Base-by-base conservation (phyloP, 2,113 vertebrate species). In the Aegotheles bennettii region DNA sequence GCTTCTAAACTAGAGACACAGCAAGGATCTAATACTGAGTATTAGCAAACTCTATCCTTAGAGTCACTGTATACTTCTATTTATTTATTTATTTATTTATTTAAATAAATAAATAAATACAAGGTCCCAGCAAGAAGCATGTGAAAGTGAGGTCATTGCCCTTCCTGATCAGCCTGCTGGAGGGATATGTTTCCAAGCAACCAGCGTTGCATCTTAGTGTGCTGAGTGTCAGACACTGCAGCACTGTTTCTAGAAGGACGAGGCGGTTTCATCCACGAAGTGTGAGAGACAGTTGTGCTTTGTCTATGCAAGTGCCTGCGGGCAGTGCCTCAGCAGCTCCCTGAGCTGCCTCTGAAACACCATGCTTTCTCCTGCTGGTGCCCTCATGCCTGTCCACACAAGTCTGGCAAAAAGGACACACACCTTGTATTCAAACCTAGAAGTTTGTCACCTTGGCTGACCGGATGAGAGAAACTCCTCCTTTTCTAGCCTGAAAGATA, bases 281-380 rank as follows among this genome's bases (percentile, higher is more conserved):
- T 0, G 0, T 0, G 2, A 60, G 57, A 80, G 28, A 28, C 0
- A 0, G 56, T 8, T 1, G 0, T 2, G 0, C 26, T 78, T 69
- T 71, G 33, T 87, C 60, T 69, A 79, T 81, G 16, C 38, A 20
- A 21, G 82, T 0, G 10, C 47, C 76, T 35, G 45, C 9, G 47
- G 24, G 53, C 43, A 11, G 71, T 9, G 3, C 50, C 47, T 50
- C 0, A 0, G n/a, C 51, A 65, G 21, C 28, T 77, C 21, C 51
- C 31, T 0, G 1, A 73, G 40, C 31, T 81, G 21, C 47, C 35
- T 61, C 33, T 4, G 17, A 74, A 63, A 75, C 1, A 0, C 3
- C 0, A 23, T 0, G 5, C 63, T 61, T 89, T 33, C 64, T 74
- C n/a, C 51, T n/a, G 26, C 47, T 7, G 1, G 8, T 21, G 31